Conservation (phyloP, 2,888 invertebrate species). For the Tipula confusa region DNA sequence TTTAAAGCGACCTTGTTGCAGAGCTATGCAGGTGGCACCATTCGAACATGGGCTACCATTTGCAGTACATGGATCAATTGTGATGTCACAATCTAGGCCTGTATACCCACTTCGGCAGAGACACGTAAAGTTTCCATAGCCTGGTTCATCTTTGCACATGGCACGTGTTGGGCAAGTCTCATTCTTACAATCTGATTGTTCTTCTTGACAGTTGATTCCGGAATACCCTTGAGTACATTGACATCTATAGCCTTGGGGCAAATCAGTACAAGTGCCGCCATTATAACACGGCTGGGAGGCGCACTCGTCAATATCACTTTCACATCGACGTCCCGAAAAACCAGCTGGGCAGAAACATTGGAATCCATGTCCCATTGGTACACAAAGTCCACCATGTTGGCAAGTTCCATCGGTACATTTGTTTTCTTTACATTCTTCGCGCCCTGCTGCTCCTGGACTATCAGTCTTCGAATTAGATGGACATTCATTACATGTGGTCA, state of each 20-base stretch:
- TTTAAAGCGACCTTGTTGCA: conserved; percentile 87
- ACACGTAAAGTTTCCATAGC: conserved; percentile 84
- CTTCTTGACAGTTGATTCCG: conserved; percentile 93
- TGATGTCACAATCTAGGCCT: conserved; percentile 85
- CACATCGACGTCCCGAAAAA: conserved; percentile 88
- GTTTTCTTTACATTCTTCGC: conserved; percentile 82
- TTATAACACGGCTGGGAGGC: conserved; percentile 92
- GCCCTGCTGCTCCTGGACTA: conserved; percentile 69
- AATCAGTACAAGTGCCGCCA: conserved; percentile 84
- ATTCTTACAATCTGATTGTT: conserved; percentile 80
- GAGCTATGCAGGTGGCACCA: conserved; percentile 81
- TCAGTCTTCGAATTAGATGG: conserved; percentile 86
- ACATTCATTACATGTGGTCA: conserved; percentile 83
- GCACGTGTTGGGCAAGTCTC: conserved; percentile 93
- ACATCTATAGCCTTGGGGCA: conserved; percentile 88
- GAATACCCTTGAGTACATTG: conserved; percentile 81
- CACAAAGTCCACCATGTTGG: conserved; percentile 85
- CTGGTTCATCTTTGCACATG: conserved; percentile 95
- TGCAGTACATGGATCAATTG: conserved; percentile 85
- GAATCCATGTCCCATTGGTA: conserved; percentile 81
- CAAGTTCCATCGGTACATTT: conserved; percentile 84
- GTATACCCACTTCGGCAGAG: conserved; percentile 92
- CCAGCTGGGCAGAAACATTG: conserved; percentile 94
- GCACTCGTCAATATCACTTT: conserved; percentile 93
- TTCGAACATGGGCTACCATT: conserved; percentile 89